Percentiles rank a stretch among this genome's conserved stretches.
Conservation (phyloP, 2,888 invertebrate species). For the Himalopsyche tibetana region DNA sequence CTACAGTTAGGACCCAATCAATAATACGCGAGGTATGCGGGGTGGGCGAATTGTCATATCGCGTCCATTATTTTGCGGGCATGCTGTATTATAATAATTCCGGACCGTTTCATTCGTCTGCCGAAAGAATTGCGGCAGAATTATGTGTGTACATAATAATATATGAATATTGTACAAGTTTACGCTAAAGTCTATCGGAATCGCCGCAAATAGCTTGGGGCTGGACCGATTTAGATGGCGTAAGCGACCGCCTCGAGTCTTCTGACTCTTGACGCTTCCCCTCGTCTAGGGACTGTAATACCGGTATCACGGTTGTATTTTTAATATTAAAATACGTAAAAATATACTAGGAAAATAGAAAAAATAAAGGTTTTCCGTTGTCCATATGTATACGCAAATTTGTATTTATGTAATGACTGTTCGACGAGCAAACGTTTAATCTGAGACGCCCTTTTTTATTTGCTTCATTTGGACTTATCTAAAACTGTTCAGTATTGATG, state of each 20-base stretch:
- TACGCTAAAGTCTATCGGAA: conserved; percentile 56
- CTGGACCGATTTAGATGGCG: conserved; percentile 55
- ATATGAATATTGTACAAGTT: conserved; percentile 44
- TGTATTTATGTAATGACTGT: too few species aligned
- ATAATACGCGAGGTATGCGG: conserved; percentile 22
- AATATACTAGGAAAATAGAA: too few species aligned
- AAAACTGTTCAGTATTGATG: too few species aligned
- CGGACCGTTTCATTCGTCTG: not conserved
- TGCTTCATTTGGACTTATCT: too few species aligned
- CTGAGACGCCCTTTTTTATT: too few species aligned
- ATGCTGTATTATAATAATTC: conserved; percentile 27
- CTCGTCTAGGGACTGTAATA: not conserved
- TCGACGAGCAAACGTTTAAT: too few species aligned
- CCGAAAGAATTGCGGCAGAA: conserved; percentile 40
- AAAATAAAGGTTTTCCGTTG: too few species aligned
- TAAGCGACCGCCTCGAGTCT: conserved; percentile 25
- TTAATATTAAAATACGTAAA: too few species aligned
- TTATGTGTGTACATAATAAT: conserved; percentile 25
- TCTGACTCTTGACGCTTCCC: not conserved
- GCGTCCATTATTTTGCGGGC: not conserved
- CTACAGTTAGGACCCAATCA: not conserved
- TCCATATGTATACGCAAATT: too few species aligned
- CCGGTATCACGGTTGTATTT: too few species aligned
- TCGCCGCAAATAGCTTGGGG: conserved; percentile 58
- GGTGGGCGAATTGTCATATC: not conserved